These are phyloP conservation scores for Pristionchus maxplancki DNA, from an alignment of 2,888 invertebrate genomes.

Conservation along the genomic window DNA sequence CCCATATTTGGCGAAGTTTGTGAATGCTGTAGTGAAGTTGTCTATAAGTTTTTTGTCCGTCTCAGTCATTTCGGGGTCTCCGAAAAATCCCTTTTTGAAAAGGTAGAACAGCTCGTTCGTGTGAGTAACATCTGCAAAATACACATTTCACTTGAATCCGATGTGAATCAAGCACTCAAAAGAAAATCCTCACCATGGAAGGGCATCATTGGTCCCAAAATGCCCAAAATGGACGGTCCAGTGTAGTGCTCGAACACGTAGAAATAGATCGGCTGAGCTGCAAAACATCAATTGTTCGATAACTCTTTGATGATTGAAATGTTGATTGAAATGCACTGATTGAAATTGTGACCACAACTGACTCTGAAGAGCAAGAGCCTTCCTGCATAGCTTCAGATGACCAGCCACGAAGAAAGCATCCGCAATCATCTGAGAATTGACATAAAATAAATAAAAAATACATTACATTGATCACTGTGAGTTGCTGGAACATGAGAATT, in stretches of 20 bases:
- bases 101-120: slow-evolving; percentile 21
- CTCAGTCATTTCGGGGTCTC: background rate
- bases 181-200: slow-evolving; percentile 54
- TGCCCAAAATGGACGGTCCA: slow-evolving; percentile 61
- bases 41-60: background rate
- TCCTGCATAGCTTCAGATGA: background rate
- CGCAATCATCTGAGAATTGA: background rate
- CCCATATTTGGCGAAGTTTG: slow-evolving; percentile 28
- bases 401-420: background rate
- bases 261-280: slow-evolving; percentile 60
- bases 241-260: slow-evolving; percentile 69
- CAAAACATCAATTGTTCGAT: background rate
- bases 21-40: background rate
- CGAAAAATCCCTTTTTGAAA: background rate
- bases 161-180: no score
- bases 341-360: background rate
- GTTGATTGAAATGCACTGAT: background rate
- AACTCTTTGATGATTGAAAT: no score
- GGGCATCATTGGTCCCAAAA: slow-evolving; percentile 63
- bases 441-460: no score
- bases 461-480: no score
- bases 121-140: slow-evolving; percentile 23
- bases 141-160: no score
- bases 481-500: no score
- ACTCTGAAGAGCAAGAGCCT: background rate